phyloP scores from a whole-genome alignment of 2,888 invertebrate genomes.

The Galerucella nymphaeae region DNA sequence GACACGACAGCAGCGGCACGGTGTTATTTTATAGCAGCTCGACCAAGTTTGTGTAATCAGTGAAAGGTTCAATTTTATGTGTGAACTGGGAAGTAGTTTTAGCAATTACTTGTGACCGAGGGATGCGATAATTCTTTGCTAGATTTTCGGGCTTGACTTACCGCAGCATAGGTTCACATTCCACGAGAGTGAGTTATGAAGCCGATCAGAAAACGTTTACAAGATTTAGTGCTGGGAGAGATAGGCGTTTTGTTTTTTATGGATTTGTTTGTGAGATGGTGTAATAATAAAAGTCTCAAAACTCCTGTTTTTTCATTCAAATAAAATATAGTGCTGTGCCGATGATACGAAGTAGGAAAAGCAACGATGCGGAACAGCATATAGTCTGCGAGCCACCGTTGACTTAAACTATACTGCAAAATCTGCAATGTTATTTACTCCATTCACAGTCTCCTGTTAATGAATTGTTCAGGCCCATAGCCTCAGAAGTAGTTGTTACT shows the following conservation, averaged over 20 bases:
- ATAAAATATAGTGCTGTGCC: no score
- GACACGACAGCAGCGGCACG: constrained; percentile 11
- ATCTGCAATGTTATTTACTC: no score
- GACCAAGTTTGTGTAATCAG: constrained; percentile 33
- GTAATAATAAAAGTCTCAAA: not conserved
- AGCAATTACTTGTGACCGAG: constrained; percentile 30
- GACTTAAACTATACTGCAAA: no score
- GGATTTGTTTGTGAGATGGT: not conserved
- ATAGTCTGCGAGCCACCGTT: no score
- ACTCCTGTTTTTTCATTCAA: not conserved
- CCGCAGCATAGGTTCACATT: constrained; percentile 12
- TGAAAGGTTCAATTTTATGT: constrained; percentile 35
- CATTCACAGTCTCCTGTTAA: no score
- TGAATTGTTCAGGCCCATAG: no score
- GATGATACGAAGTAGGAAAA: no score
- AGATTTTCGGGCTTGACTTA: constrained; percentile 20
- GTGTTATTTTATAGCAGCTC: constrained; percentile 29
- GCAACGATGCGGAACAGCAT: no score
- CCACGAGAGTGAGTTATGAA: not conserved
- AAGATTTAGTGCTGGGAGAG: not conserved
- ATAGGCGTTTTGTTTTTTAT: not conserved
- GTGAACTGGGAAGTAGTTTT: constrained; percentile 31
- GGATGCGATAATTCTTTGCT: constrained; percentile 29
- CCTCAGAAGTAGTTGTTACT: no score
- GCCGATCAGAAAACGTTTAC: not conserved